Evolutionary conservation across 2,888 invertebrate genomes (phyloP).

Genomic region (Blastobasis lacticolella): DNA sequence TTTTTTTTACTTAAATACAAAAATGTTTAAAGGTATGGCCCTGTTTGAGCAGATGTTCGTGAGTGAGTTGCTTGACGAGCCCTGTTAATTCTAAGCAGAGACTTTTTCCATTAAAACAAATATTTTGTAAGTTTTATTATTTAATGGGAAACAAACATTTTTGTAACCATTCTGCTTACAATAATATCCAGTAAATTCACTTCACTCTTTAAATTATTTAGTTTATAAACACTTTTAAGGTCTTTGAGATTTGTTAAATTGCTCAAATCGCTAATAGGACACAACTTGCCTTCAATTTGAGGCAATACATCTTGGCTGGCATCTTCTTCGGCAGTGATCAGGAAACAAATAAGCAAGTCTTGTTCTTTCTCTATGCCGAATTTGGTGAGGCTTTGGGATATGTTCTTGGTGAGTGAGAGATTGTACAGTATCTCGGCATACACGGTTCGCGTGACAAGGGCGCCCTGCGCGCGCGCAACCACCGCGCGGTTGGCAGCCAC

Average conservation of each 20-base stretch:
- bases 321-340: constrained; percentile 29
- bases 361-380: constrained; percentile 73
- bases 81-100: too few species aligned
- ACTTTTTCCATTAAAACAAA: constrained; percentile 4
- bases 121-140: not conserved
- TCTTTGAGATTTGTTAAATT: constrained; percentile 59
- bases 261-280: constrained; percentile 58
- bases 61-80: too few species aligned
- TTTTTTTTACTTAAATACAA: too few species aligned
- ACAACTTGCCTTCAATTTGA: constrained; percentile 70
- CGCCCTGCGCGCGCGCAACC: constrained; percentile 53
- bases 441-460: constrained; percentile 75
- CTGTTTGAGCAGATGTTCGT: too few species aligned
- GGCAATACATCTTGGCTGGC: constrained; percentile 44
- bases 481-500: constrained; percentile 81
- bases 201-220: constrained; percentile 63
- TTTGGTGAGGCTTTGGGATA: constrained; percentile 77
- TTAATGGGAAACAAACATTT: constrained; percentile 69
- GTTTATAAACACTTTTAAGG: constrained; percentile 76
- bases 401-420: constrained; percentile 80
- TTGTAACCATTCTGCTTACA: constrained; percentile 79
- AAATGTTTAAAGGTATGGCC: too few species aligned
- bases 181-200: constrained; percentile 70
- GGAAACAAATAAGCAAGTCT: constrained; percentile 46
- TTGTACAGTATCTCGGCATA: constrained; percentile 80